A percentile compares a stretch with the other conserved stretches of the same genome.
These are phyloP conservation scores for Threskiornis aethiopicus DNA, from an alignment of 2,797 vertebrate genomes.

Conservation along the genomic window DNA sequence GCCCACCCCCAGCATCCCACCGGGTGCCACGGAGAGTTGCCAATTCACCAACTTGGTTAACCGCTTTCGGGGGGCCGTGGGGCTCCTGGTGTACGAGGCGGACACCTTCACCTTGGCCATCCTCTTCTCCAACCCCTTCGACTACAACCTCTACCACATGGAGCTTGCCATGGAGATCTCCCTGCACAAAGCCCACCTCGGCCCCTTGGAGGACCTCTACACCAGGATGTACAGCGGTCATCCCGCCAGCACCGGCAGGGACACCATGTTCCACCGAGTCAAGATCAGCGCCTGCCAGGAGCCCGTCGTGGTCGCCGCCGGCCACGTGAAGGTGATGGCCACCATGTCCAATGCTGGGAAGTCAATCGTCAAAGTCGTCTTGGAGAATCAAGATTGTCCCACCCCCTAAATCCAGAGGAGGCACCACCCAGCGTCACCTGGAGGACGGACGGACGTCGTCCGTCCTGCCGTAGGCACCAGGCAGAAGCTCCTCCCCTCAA, in stretches of 20 bases:
- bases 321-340: not conserved
- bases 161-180: not conserved
- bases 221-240: not conserved
- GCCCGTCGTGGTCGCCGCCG: not conserved
- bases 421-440: no score
- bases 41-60: not conserved
- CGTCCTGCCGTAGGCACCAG: no score
- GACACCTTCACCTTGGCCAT: conserved; percentile 20
- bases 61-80: conserved; percentile 45
- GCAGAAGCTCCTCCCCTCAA: no score
- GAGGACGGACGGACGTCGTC: no score
- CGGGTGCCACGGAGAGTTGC: no score
- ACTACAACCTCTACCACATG: not conserved
- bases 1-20: not conserved
- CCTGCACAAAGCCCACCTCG: not conserved
- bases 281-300: not conserved
- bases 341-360: not conserved
- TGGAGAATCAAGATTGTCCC: no score
- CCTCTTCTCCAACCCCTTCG: not conserved
- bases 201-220: not conserved
- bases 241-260: not conserved
- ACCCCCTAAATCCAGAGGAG: no score
- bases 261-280: not conserved
- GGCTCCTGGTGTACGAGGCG: conserved; percentile 77
- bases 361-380: no score